phyloP scores from a whole-genome alignment of 2,113 vertebrate genomes.

The Bucco capensis region DNA sequence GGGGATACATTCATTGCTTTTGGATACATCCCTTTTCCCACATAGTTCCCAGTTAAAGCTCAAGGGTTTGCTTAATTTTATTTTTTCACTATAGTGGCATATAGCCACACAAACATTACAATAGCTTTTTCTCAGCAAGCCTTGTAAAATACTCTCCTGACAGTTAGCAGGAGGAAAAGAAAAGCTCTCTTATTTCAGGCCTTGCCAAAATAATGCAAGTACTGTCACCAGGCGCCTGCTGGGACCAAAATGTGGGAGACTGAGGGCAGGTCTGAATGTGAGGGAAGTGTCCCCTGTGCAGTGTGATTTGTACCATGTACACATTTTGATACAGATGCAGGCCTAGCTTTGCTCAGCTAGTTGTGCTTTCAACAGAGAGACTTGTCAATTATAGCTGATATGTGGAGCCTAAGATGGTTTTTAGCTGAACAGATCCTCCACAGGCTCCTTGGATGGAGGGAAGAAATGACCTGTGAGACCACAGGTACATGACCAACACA shows the following conservation, averaged over 20 bases:
- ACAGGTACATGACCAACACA: not conserved
- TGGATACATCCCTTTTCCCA: not conserved
- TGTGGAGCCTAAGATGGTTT: not conserved
- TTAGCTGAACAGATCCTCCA: not conserved
- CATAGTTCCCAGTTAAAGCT: not conserved
- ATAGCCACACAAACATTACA: not conserved
- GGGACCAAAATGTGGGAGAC: not conserved
- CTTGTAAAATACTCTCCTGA: not conserved
- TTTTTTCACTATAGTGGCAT: not conserved
- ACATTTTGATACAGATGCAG: too few species aligned
- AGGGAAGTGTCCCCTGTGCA: not conserved
- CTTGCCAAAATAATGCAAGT: not conserved
- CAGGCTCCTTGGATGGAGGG: not conserved
- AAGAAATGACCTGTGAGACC: not conserved
- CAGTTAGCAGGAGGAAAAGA: not conserved
- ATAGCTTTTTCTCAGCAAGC: not conserved
- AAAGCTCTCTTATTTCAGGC: not conserved
- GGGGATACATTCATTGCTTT: not conserved
- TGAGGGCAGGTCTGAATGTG: not conserved
- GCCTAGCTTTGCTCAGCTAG: not conserved
- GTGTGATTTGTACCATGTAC: not conserved
- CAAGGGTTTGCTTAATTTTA: not conserved
- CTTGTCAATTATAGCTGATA: not conserved
- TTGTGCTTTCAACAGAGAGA: not conserved
- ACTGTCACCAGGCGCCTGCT: not conserved